Conservation (phyloP, 92 coral and sea anemone species). For the Porites divaricata region DNA sequence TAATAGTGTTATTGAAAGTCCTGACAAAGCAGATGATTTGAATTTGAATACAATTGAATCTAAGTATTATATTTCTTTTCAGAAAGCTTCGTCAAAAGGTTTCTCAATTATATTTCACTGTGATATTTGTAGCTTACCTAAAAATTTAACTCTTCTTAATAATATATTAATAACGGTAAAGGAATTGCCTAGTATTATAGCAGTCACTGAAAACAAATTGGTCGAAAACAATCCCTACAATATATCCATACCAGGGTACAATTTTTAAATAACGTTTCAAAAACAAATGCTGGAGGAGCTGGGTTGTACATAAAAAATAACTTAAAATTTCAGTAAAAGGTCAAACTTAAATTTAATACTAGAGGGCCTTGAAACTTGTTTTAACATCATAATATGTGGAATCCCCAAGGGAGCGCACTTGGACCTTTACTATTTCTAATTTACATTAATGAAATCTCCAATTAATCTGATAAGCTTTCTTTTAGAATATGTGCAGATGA, state of each 20-base stretch:
- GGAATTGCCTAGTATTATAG: conserved; percentile 19
- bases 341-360: conserved; percentile 10
- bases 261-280: conserved; percentile 28
- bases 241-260: conserved; percentile 39
- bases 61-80: neutral
- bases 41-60: neutral
- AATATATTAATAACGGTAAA: neutral
- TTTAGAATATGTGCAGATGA: too few relatives aligned
- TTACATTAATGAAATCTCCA: too few relatives aligned
- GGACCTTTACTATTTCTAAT: too few relatives aligned
- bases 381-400: too few relatives aligned
- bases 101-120: neutral
- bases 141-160: neutral
- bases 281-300: conserved; percentile 47
- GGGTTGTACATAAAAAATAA: conserved; percentile 34
- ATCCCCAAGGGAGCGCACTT: too few relatives aligned
- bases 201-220: conserved; percentile 28
- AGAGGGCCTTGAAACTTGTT: conserved; percentile 50
- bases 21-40: neutral
- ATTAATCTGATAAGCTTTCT: too few relatives aligned
- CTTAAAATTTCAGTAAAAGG: conserved; percentile 28
- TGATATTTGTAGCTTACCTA: neutral
- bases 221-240: conserved; percentile 11
- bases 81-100: conserved; percentile 2
- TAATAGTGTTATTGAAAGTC: neutral